A percentile compares a stretch with the other conserved stretches of the same genome.
phyloP scores from a whole-genome alignment of 2,113 vertebrate genomes.

The Ictalurus punctatus region DNA sequence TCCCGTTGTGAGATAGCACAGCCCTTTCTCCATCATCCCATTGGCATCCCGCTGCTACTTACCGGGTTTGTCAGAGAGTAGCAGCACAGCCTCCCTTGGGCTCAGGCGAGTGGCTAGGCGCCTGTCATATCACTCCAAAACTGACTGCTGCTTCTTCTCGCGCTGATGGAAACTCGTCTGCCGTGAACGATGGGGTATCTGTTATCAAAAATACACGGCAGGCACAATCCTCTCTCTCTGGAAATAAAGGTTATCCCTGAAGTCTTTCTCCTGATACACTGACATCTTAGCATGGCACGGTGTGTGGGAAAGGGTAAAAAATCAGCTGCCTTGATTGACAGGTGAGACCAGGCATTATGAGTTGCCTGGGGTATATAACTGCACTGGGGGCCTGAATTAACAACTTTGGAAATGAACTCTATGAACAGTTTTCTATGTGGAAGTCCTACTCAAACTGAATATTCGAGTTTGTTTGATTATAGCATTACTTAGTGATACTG shows the following conservation, averaged over 20 bases:
- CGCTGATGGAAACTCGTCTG: conserved; percentile 44
- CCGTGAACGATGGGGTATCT: conserved; percentile 37
- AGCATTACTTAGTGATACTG: background rate
- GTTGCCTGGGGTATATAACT: conserved; percentile 30
- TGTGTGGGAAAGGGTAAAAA: background rate
- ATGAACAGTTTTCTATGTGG: background rate
- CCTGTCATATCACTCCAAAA: conserved; percentile 37
- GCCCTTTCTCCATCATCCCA: conserved; percentile 25
- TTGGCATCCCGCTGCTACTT: conserved; percentile 41
- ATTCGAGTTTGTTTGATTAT: background rate
- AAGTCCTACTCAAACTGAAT: background rate
- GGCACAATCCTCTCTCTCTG: background rate
- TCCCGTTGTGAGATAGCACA: conserved; percentile 32
- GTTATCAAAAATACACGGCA: conserved; percentile 19
- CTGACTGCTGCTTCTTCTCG: background rate
- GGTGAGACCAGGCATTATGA: conserved; percentile 26
- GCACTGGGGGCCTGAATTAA: conserved; percentile 36
- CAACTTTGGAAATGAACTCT: conserved; percentile 30
- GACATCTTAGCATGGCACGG: background rate
- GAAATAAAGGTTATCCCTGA: conserved; percentile 19
- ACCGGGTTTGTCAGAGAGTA: conserved; percentile 23
- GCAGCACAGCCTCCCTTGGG: conserved; percentile 24
- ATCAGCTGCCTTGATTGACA: conserved; percentile 45
- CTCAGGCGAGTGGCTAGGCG: conserved; percentile 18
- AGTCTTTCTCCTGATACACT: conserved; percentile 2